These are phyloP conservation scores for Oryzias dopingdopingensis DNA, from an alignment of 2,797 vertebrate species.

Conservation along the genomic window DNA sequence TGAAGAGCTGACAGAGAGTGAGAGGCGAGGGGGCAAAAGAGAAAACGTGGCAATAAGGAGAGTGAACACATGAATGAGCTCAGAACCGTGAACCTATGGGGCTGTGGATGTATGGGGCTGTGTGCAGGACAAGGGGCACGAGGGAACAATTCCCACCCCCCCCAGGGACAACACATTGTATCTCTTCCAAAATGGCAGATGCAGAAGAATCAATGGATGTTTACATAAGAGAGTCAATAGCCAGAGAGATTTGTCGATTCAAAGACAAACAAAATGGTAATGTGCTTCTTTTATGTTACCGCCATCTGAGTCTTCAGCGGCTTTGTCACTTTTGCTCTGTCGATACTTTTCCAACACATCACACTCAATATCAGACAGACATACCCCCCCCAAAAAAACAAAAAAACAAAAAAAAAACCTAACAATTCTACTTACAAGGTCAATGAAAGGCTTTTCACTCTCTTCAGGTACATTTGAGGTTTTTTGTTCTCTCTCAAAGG, in stretches of 20 bases:
- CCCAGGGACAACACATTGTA: constrained; percentile 72
- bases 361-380: constrained; percentile 1
- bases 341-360: constrained; percentile 9
- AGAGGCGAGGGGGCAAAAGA: not conserved
- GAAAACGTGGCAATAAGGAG: constrained; percentile 19
- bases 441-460: constrained; percentile 1
- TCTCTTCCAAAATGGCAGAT: constrained; percentile 74
- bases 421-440: constrained; percentile 8
- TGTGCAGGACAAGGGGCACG: not conserved
- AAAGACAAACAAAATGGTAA: constrained; percentile 52
- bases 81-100: constrained; percentile 38
- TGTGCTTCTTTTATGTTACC: constrained; percentile 9
- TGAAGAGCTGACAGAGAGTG: not conserved
- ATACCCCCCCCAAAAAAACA: not conserved
- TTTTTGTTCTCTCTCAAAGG: not conserved
- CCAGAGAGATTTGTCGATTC: constrained; percentile 59
- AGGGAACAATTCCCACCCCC: constrained; percentile 62
- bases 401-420: too few species aligned
- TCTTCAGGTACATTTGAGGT: constrained; percentile 4
- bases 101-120: constrained; percentile 20
- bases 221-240: constrained; percentile 78
- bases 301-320: constrained; percentile 1
- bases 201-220: constrained; percentile 73
- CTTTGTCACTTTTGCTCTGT: not conserved
- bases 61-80: constrained; percentile 35